These are phyloP conservation scores for Sander vitreus DNA, from an alignment of 2,113 vertebrate genomes.

Conservation along the genomic window DNA sequence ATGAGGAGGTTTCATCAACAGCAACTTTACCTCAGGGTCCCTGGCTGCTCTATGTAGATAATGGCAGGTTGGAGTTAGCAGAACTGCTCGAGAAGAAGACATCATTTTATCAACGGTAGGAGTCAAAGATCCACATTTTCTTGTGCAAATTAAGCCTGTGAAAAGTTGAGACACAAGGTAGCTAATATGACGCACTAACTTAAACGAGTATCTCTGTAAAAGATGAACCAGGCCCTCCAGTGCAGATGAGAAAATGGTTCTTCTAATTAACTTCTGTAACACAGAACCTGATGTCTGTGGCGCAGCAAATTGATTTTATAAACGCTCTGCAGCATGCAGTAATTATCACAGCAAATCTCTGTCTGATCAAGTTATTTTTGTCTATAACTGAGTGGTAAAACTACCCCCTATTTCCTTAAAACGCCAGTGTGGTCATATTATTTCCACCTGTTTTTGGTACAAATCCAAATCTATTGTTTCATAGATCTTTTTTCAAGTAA, in stretches of 20 bases:
- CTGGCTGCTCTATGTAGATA: not conserved
- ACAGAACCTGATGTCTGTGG: conserved; percentile 40
- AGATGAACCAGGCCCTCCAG: conserved; percentile 17
- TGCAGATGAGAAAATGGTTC: conserved; percentile 14
- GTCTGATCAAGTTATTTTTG: conserved; percentile 23
- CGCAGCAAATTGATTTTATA: conserved; percentile 54
- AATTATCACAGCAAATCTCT: conserved; percentile 43
- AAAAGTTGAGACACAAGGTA: not conserved
- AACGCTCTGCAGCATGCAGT: conserved; percentile 27
- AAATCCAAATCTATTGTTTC: not conserved
- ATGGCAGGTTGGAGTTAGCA: not conserved
- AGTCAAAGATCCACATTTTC: not conserved
- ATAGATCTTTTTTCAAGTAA: too few relatives aligned
- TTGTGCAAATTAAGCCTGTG: not conserved
- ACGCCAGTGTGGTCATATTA: not conserved
- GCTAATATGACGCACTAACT: not conserved
- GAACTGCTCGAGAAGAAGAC: not conserved
- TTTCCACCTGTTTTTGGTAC: not conserved
- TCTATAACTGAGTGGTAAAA: conserved; percentile 9
- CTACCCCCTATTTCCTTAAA: not conserved
- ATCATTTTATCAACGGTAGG: not conserved
- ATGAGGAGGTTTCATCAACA: conserved; percentile 4
- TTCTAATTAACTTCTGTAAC: conserved; percentile 51
- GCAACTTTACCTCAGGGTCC: not conserved
- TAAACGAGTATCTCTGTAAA: not conserved